Base-by-base conservation (phyloP, 2,888 invertebrate genomes). In the Erebia aethiops region DNA sequence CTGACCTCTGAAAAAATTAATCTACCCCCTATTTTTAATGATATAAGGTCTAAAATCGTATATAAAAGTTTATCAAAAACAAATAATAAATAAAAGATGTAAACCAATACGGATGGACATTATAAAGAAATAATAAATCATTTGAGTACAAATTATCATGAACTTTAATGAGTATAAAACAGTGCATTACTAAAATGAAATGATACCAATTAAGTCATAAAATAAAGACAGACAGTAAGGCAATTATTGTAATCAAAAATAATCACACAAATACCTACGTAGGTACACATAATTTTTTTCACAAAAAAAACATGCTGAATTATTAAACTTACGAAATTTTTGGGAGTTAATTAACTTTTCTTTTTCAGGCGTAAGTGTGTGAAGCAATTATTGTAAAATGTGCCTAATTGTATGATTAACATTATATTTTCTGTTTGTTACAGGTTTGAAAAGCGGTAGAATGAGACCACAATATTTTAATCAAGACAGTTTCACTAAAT, bases 391-490 rank as follows among this genome's bases (percentile, higher is more conserved):
- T 82, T 81, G 78, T 77, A 80, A 76, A 51, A 68, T 82, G 83
- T 83, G 82, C 86, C 80, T 83, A 84, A 84, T 82, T 41, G 73
- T 73, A 70, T 80, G 76, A 75, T 61, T 84, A 81, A 84, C 73
- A 70, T 49, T 67, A 77, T 78, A 82, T 79, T 76, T 79, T 82
- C 62, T 84, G 80, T 85, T 90, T 91, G 88, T 92, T 92, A 73
- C 91, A 92, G 92, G 80, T 82, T 14, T 75, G 77, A 81, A 80
- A 81, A 82, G 71, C 46, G 21, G 74, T 77, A 84, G 76, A 80
- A 84, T 84, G 83, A 79, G 70, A 79, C 78, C 74, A 61, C 21
- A 52, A 52, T 43, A 60, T 60, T 26, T 67, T n/a, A 56, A 67
- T 11, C 21, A 26, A 14, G n/a, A 14, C 14, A 52, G 49, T 66